Percentiles rank a stretch among this genome's conserved stretches.
Evolutionary conservation across 2,888 invertebrate species (phyloP).

Genomic region (Trachelus tabidus): DNA sequence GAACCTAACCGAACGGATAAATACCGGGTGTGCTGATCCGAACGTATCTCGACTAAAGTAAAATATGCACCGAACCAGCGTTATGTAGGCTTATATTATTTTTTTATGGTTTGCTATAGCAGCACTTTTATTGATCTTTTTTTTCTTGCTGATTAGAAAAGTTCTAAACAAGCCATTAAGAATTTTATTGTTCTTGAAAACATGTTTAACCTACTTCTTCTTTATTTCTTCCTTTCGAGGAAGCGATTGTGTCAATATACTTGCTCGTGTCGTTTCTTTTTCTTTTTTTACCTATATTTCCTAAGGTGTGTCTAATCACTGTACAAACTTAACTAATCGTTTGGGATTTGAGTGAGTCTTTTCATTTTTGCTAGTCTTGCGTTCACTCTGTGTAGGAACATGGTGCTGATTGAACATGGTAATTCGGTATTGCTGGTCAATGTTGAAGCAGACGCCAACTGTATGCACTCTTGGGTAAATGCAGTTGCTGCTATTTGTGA

Average conservation of each 20-base stretch:
- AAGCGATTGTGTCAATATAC: not conserved
- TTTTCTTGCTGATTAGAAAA: not conserved
- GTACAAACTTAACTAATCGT: not conserved
- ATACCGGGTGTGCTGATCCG: not conserved
- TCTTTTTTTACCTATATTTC: not conserved
- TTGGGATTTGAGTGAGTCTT: not conserved
- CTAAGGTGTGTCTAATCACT: not conserved
- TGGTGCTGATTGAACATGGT: not conserved
- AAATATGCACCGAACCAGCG: not conserved
- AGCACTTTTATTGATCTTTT: no score
- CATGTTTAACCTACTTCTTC: not conserved
- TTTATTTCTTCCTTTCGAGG: not conserved
- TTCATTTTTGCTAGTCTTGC: not conserved
- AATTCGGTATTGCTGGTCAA: not conserved
- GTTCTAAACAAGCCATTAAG: not conserved
- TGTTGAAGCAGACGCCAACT: not conserved
- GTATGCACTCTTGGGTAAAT: not conserved
- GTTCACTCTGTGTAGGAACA: not conserved
- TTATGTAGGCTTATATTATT: not conserved
- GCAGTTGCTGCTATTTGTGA: not conserved
- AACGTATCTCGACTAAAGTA: not conserved
- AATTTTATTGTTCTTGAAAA: not conserved
- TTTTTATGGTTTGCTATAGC: not conserved
- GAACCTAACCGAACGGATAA: not conserved
- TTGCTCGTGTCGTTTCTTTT: not conserved